Evolutionary conservation across 2,888 invertebrate species (phyloP).

Genomic region (Eristalis pertinax): DNA sequence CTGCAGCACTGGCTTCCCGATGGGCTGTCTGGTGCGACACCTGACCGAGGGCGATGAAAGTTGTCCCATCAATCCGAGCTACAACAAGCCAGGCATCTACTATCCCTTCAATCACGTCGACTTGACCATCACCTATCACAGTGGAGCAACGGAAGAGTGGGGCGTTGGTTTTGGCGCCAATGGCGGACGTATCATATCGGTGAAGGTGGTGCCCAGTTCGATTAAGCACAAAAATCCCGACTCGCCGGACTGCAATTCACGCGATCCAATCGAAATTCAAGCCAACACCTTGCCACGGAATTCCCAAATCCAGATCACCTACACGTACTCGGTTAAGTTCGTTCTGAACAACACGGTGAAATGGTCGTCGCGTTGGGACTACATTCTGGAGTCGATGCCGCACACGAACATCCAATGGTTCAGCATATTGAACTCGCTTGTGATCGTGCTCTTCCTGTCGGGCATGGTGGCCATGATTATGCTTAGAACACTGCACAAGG

Average conservation of each 20-base stretch:
- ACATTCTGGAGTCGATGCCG: constrained; percentile 98
- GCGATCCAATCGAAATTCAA: constrained; percentile 88
- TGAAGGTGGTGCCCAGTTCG: constrained; percentile 86
- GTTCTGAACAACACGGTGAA: constrained; percentile 91
- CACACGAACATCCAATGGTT: constrained; percentile 99
- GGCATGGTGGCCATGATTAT: constrained; percentile 99
- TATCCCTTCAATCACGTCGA: constrained; percentile 99
- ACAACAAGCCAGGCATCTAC: constrained; percentile 87
- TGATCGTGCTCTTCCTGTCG: constrained; percentile 97
- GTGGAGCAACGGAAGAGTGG: constrained; percentile 93
- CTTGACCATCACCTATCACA: constrained; percentile 95
- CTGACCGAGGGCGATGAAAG: constrained; percentile 81
- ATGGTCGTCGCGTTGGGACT: constrained; percentile 99
- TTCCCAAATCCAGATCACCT: constrained; percentile 86
- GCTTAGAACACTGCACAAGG: constrained; percentile 97
- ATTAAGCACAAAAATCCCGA: constrained; percentile 83
- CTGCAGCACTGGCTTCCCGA: constrained; percentile 98
- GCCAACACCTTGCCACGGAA: constrained; percentile 82
- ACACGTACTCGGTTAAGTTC: constrained; percentile 94
- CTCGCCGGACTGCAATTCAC: constrained; percentile 82
- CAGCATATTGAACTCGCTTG: constrained; percentile 97
- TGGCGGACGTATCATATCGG: constrained; percentile 93
- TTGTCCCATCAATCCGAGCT: constrained; percentile 84
- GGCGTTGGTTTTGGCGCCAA: constrained; percentile 89
- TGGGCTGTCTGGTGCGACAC: constrained; percentile 94